A percentile compares a stretch with the other conserved stretches of the same genome.
Conservation (phyloP, 2,888 invertebrate species). For the Leuctra nigra region DNA sequence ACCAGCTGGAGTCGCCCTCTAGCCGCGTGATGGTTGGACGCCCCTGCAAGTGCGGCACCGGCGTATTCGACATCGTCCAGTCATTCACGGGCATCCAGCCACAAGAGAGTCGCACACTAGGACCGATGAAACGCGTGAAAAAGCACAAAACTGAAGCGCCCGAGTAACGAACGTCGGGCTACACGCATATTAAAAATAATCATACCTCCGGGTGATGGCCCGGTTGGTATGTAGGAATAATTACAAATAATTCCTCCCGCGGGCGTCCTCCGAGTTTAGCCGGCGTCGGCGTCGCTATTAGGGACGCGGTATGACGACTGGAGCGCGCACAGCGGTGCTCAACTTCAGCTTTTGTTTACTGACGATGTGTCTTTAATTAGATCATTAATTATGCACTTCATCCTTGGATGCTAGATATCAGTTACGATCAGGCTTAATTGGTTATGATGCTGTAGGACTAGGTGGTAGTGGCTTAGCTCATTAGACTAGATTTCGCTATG, state of each 20-base stretch:
- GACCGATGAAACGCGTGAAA: neutral
- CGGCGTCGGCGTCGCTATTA: no score
- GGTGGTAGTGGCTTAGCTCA: no score
- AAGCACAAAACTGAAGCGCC: neutral
- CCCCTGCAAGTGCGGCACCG: constrained; percentile 77
- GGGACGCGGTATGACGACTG: no score
- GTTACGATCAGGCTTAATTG: no score
- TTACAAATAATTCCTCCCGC: neutral
- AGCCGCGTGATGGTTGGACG: constrained; percentile 82
- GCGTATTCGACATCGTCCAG: constrained; percentile 49
- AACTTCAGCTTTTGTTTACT: no score
- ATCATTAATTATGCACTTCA: no score
- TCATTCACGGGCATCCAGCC: neutral
- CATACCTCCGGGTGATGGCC: neutral
- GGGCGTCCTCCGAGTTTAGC: neutral
- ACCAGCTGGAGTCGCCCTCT: constrained; percentile 75
- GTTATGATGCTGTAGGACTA: no score
- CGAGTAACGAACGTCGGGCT: neutral
- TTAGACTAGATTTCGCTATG: no score
- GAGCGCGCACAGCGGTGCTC: no score
- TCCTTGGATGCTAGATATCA: no score
- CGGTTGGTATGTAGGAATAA: neutral
- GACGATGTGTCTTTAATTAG: no score
- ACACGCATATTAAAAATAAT: neutral
- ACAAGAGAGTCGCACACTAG: no score